phyloP scores from a whole-genome alignment of 2,797 vertebrate species.

The Eptatretus atami region DNA sequence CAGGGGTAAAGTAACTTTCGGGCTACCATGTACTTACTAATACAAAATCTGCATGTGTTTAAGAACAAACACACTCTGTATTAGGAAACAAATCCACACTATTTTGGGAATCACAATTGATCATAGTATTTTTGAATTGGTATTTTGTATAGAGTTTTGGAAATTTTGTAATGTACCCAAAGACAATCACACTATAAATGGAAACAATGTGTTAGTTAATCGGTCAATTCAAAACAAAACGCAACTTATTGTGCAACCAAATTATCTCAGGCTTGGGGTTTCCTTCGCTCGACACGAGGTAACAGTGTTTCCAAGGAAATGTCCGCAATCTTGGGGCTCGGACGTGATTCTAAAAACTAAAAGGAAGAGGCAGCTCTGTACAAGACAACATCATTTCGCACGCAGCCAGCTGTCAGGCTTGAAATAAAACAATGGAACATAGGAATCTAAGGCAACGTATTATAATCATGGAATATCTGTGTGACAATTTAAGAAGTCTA shows the following conservation, averaged over 20 bases:
- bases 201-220: neutral
- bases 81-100: too few relatives aligned
- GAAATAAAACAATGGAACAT: neutral
- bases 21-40: too few relatives aligned
- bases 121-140: too few relatives aligned
- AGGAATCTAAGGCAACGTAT: neutral
- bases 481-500: neutral
- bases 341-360: constrained; percentile 97
- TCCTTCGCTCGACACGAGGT: constrained; percentile 87
- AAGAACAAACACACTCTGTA: too few relatives aligned
- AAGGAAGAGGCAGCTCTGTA: constrained; percentile 64
- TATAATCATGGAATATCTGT: neutral
- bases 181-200: neutral
- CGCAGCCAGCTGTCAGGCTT: too few relatives aligned
- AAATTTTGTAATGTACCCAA: neutral
- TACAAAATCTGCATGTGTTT: too few relatives aligned
- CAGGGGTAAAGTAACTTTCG: too few relatives aligned
- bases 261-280: constrained; percentile 99
- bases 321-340: constrained; percentile 73
- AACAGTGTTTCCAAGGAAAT: constrained; percentile 91
- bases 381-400: constrained; percentile 5
- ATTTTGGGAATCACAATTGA: too few relatives aligned
- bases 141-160: too few relatives aligned
- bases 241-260: constrained; percentile 98
- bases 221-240: constrained; percentile 10